Conservation (phyloP, 2,888 invertebrate genomes). For the Neelides folsomi region DNA sequence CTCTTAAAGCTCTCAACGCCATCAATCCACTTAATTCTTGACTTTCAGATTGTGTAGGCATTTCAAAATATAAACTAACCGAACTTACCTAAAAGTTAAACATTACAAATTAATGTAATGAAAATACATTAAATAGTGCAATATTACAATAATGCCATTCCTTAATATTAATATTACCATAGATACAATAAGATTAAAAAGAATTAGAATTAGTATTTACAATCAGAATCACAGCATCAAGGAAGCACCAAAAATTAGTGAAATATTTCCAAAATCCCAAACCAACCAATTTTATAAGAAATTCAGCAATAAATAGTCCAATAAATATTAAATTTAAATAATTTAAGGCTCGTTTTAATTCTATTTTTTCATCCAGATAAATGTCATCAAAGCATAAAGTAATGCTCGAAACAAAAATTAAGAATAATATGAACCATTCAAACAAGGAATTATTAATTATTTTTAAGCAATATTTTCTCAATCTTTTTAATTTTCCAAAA, state of each 20-base stretch:
- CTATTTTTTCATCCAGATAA: no score
- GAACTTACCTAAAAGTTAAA: no score
- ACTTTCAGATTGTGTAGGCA: no score
- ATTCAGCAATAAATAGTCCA: slow-evolving; percentile 80
- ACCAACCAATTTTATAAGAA: slow-evolving; percentile 90
- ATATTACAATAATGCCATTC: no score
- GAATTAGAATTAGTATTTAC: slow-evolving; percentile 53
- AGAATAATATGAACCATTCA: slow-evolving; percentile 82
- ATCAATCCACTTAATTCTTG: background rate
- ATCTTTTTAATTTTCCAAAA: slow-evolving; percentile 47
- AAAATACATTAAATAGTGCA: no score
- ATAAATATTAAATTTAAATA: slow-evolving; percentile 81
- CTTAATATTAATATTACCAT: no score
- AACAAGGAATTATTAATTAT: slow-evolving; percentile 85
- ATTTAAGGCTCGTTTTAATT: slow-evolving; percentile 67
- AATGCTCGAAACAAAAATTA: slow-evolving; percentile 87
- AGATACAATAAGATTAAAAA: background rate
- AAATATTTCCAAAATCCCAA: slow-evolving; percentile 90
- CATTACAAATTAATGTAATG: no score
- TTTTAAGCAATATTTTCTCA: slow-evolving; percentile 59
- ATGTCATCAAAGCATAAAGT: slow-evolving; percentile 93
- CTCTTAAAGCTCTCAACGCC: slow-evolving; percentile 55
- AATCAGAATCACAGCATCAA: slow-evolving; percentile 92
- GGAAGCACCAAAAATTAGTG: slow-evolving; percentile 88
- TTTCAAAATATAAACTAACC: no score